Evolutionary conservation across 2,113 vertebrate genomes (phyloP).

Genomic region (Seriola rivoliana): DNA sequence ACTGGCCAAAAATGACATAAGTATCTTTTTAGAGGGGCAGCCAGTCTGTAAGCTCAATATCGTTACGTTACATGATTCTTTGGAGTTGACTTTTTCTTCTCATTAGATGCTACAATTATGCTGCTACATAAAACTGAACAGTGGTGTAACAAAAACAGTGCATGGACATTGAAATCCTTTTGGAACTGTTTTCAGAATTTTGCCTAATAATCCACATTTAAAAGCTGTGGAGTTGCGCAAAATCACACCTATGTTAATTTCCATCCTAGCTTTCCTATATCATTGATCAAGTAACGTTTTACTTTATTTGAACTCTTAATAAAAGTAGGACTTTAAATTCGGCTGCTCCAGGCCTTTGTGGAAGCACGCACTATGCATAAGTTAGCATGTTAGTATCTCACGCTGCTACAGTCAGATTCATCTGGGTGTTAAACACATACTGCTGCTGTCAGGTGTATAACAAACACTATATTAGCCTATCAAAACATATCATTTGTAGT

Average conservation of each 20-base stretch:
- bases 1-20: neutral
- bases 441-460: constrained; percentile 46
- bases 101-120: constrained; percentile 53
- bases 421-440: constrained; percentile 37
- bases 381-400: constrained; percentile 69
- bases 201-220: neutral
- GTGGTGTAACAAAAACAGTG: constrained; percentile 19
- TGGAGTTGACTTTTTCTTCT: constrained; percentile 31
- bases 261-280: neutral
- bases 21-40: neutral
- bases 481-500: constrained; percentile 42
- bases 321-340: constrained; percentile 4
- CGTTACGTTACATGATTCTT: constrained; percentile 49
- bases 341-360: constrained; percentile 9
- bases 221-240: neutral
- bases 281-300: neutral
- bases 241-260: neutral
- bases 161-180: constrained; percentile 12
- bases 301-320: neutral
- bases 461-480: constrained; percentile 52
- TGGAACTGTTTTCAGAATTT: constrained; percentile 6
- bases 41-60: neutral
- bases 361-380: constrained; percentile 27
- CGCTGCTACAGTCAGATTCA: constrained; percentile 46
- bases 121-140: constrained; percentile 58